Percentiles rank a stretch among this genome's conserved stretches.
phyloP scores from a whole-genome alignment of 2,888 invertebrate genomes.

The Reticulitermes lucifugus region DNA sequence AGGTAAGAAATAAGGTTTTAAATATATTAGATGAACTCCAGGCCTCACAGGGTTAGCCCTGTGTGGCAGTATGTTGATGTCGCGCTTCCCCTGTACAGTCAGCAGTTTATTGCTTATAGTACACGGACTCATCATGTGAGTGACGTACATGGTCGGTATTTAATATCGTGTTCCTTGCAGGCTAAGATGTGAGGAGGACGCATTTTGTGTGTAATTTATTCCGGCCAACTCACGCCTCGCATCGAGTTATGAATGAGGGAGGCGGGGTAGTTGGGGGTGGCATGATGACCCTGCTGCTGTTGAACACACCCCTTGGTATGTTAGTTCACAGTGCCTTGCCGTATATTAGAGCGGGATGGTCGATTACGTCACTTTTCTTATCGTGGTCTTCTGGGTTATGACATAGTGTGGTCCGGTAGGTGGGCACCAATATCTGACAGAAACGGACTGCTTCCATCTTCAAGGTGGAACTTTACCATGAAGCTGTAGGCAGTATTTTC shows the following conservation, averaged over 20 bases:
- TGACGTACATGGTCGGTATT: neutral
- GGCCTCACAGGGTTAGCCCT: too few relatives aligned
- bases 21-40: too few relatives aligned
- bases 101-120: too few relatives aligned
- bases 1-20: too few relatives aligned
- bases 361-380: neutral
- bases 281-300: constrained; percentile 13
- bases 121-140: neutral
- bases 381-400: too few relatives aligned
- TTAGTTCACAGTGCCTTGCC: neutral
- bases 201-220: constrained; percentile 23
- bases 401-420: too few relatives aligned
- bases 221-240: constrained; percentile 6
- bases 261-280: constrained; percentile 3
- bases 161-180: neutral
- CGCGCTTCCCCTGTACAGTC: too few relatives aligned
- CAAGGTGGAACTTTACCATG: too few relatives aligned
- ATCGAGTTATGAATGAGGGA: neutral
- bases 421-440: too few relatives aligned
- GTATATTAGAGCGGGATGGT: neutral
- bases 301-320: neutral
- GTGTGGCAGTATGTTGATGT: too few relatives aligned
- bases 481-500: too few relatives aligned
- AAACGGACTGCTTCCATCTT: too few relatives aligned
- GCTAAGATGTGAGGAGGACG: neutral